These are phyloP conservation scores for Antheraea yamamai DNA, from an alignment of 2,888 invertebrate species.

Conservation along the genomic window DNA sequence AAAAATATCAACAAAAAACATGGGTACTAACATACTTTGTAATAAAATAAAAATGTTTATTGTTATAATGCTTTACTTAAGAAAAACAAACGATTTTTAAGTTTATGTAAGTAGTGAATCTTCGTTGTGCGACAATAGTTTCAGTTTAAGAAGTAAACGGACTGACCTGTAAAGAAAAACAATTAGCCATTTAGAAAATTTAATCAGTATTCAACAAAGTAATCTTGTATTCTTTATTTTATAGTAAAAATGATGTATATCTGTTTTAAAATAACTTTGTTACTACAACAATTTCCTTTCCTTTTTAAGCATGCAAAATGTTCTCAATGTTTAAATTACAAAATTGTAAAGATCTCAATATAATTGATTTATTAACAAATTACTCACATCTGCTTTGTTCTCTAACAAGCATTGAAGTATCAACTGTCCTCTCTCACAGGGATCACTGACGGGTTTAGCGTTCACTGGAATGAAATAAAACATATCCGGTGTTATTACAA, in stretches of 20 bases:
- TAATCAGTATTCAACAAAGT: background rate
- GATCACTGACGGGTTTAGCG: constrained; percentile 48
- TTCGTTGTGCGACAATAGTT: constrained; percentile 16
- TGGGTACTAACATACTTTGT: background rate
- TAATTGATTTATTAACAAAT: background rate
- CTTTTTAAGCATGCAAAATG: background rate
- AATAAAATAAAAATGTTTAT: background rate
- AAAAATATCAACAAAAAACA: too few species aligned
- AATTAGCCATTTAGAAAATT: constrained; percentile 5
- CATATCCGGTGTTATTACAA: too few species aligned
- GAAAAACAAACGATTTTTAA: background rate
- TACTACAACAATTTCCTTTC: background rate
- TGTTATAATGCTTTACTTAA: background rate
- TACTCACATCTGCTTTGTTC: constrained; percentile 29
- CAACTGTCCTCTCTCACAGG: constrained; percentile 52
- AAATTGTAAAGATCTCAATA: background rate
- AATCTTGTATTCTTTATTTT: background rate
- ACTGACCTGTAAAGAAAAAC: constrained; percentile 32
- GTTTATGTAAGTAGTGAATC: constrained; percentile 20
- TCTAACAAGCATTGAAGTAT: constrained; percentile 41
- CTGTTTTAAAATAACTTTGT: background rate
- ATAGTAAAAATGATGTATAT: background rate
- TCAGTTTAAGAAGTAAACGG: constrained; percentile 25
- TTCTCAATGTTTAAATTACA: background rate
- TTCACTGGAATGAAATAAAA: constrained; percentile 48